Conservation (phyloP, 2,113 vertebrate genomes). For the Sander lucioperca region DNA sequence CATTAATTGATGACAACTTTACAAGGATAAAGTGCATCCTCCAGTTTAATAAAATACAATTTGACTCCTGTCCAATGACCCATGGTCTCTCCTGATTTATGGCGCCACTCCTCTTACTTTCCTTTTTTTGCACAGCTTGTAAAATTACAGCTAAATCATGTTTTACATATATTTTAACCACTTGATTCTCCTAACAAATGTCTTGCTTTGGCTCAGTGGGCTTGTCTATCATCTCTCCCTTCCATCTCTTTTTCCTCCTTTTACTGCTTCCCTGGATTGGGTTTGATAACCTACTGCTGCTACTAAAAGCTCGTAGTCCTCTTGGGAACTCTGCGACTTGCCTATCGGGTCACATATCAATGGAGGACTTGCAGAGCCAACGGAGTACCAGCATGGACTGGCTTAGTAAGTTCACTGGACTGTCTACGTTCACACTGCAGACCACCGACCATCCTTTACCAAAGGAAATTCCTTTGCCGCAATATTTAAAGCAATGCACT, state of each 20-base stretch:
- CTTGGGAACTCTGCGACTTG: constrained; percentile 95
- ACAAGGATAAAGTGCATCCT: constrained; percentile 33
- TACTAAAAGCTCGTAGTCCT: constrained; percentile 90
- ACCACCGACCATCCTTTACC: neutral
- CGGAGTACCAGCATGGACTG: constrained; percentile 95
- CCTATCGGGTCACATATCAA: constrained; percentile 89
- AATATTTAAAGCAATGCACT: too few relatives aligned
- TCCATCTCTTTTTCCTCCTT: constrained; percentile 59
- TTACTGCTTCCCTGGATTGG: constrained; percentile 61
- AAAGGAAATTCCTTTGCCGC: too few relatives aligned
- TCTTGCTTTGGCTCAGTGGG: constrained; percentile 68
- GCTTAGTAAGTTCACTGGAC: constrained; percentile 92
- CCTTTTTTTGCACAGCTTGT: constrained; percentile 12
- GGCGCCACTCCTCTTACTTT: neutral
- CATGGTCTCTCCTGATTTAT: constrained; percentile 11
- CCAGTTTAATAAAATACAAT: neutral
- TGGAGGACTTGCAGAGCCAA: constrained; percentile 89
- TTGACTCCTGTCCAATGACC: constrained; percentile 42
- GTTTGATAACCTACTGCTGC: constrained; percentile 75
- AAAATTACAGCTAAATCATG: neutral
- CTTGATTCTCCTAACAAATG: constrained; percentile 52
- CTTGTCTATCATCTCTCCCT: constrained; percentile 51
- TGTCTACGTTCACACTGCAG: constrained; percentile 42
- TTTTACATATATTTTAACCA: neutral
- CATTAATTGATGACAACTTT: neutral